A percentile compares a stretch with the other conserved stretches of the same genome.
These are phyloP conservation scores for Philaenus spumarius DNA, from an alignment of 1,140 invertebrate species.

Conservation along the genomic window DNA sequence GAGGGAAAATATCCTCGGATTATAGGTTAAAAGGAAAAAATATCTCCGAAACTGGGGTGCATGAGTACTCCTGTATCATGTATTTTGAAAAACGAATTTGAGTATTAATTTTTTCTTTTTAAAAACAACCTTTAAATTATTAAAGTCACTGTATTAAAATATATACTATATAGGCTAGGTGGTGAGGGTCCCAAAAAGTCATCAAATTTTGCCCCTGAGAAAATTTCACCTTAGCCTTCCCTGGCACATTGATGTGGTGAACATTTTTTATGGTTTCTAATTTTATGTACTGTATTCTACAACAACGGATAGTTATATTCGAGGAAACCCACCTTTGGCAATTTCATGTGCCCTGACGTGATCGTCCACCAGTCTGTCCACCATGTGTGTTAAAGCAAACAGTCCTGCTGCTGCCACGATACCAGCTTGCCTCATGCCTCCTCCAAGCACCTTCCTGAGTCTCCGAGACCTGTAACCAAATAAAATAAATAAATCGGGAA, in stretches of 20 bases:
- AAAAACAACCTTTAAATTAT: no score
- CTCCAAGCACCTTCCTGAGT: constrained; percentile 78
- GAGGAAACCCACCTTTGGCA: constrained; percentile 53
- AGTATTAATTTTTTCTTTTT: no score
- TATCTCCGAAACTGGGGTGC: no score
- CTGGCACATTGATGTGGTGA: constrained; percentile 26
- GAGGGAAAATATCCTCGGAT: no score
- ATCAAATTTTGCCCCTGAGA: constrained; percentile 3
- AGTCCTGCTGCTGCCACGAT: constrained; percentile 82
- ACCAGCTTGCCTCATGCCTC: constrained; percentile 86
- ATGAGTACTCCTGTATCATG: no score
- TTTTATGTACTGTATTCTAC: not conserved
- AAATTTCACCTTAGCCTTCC: not conserved
- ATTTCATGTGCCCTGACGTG: constrained; percentile 63
- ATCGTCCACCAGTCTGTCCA: constrained; percentile 62
- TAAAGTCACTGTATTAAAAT: no score
- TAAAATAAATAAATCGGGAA: no score
- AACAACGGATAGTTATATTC: no score
- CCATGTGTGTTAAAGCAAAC: constrained; percentile 68
- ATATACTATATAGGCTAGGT: no score
- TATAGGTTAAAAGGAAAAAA: no score
- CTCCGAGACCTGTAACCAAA: constrained; percentile 63
- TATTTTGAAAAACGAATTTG: no score
- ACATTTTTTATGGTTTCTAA: not conserved
- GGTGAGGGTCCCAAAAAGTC: no score